Evolutionary conservation across 2,113 vertebrate species (phyloP).

Genomic region (Neotragus moschatus): DNA sequence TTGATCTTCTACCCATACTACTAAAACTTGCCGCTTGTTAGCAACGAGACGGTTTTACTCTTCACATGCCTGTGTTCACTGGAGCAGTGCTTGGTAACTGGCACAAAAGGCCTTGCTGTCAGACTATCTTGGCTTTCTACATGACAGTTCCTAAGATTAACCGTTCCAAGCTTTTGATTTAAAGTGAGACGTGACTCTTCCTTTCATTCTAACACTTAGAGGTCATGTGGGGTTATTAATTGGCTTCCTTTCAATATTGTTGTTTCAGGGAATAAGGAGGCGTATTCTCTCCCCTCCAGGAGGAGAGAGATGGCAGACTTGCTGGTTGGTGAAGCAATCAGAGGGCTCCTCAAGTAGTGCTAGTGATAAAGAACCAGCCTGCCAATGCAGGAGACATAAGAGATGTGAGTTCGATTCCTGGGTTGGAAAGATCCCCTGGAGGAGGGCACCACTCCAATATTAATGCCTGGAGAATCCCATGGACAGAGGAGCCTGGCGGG

Average conservation of each 20-base stretch:
- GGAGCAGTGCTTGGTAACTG: not conserved
- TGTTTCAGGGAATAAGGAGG: not conserved
- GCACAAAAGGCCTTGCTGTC: not conserved
- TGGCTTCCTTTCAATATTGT: not conserved
- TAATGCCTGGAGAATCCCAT: not conserved
- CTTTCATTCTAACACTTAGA: not conserved
- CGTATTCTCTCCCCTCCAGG: not conserved
- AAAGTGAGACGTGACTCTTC: not conserved
- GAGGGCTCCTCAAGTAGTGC: not conserved
- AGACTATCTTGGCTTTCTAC: not conserved
- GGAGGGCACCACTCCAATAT: not conserved
- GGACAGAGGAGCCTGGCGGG: not conserved
- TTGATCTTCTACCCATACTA: not conserved
- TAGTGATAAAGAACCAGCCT: not conserved
- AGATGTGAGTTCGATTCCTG: not conserved
- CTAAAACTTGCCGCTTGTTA: not conserved
- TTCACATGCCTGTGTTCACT: not conserved
- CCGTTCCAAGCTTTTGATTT: not conserved
- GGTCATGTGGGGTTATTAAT: not conserved
- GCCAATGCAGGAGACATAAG: not conserved
- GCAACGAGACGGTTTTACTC: not conserved
- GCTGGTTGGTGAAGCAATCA: not conserved
- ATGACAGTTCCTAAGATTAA: not conserved
- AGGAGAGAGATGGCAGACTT: not conserved
- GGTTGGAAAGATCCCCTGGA: not conserved